Percentiles rank a stretch among this genome's conserved stretches.
phyloP scores from a whole-genome alignment of 2,888 invertebrate species.

The Tenthredo livida region DNA sequence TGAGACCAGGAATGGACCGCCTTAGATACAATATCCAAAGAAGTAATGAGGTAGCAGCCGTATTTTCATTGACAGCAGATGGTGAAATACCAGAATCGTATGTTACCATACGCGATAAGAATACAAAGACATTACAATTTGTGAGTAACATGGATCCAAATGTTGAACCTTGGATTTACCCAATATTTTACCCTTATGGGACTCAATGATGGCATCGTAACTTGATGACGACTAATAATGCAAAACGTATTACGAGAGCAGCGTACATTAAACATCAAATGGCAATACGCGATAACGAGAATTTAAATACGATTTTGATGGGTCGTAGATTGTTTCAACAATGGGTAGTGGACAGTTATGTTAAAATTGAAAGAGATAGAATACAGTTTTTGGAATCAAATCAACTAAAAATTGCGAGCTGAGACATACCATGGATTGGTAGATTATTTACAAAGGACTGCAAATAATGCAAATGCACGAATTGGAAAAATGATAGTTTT shows the following conservation, averaged over 20 bases:
- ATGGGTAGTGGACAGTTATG: no score
- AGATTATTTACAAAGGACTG: conserved; percentile 35
- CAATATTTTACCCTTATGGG: conserved; percentile 57
- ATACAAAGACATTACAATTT: conserved; percentile 55
- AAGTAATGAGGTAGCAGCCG: conserved; percentile 60
- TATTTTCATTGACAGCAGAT: conserved; percentile 60
- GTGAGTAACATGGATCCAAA: conserved; percentile 55
- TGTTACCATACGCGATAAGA: conserved; percentile 58
- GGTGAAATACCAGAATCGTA: conserved; percentile 60
- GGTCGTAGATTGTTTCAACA: no score
- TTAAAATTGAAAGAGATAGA: no score
- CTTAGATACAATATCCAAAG: conserved; percentile 59
- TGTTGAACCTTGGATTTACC: conserved; percentile 58
- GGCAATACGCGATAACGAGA: conserved; percentile 8
- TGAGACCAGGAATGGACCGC: conserved; percentile 58
- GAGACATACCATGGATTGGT: neutral
- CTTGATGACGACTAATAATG: no score
- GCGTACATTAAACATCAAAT: conserved; percentile 54
- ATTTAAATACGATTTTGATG: no score
- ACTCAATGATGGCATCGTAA: no score
- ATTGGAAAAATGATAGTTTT: conserved; percentile 57
- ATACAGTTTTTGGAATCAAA: no score
- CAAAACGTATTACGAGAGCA: neutral
- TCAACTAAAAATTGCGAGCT: no score
- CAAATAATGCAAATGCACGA: conserved; percentile 36